phyloP scores from a whole-genome alignment of 2,888 invertebrate species.

The Meta bourneti region DNA sequence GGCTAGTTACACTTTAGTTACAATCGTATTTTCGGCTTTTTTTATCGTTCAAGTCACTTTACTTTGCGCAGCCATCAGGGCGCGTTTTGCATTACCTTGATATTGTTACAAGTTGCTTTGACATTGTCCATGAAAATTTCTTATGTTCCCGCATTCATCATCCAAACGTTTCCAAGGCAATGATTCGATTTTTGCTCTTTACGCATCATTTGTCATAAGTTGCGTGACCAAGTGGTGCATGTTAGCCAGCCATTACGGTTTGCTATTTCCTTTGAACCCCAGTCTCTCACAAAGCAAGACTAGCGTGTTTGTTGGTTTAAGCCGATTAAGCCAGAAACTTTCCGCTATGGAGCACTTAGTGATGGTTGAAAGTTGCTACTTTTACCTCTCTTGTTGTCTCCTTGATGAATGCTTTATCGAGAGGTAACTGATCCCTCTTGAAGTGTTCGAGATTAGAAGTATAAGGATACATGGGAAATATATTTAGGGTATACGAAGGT shows the following conservation, averaged over 20 bases:
- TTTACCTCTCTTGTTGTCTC: background rate
- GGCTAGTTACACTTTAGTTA: no score
- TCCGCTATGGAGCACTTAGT: background rate
- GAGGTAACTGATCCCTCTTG: background rate
- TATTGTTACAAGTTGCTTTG: no score
- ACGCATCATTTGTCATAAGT: background rate
- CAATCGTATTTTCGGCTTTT: no score
- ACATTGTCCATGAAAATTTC: no score
- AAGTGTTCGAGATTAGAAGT: no score
- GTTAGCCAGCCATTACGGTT: slow-evolving; percentile 5
- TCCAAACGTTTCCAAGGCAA: background rate
- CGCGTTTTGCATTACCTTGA: no score
- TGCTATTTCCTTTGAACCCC: slow-evolving; percentile 10
- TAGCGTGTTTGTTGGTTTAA: slow-evolving; percentile 21
- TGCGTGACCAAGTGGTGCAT: slow-evolving; percentile 32
- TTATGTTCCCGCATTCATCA: background rate
- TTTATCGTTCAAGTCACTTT: no score
- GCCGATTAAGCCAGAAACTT: slow-evolving; percentile 4
- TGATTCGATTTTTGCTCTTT: slow-evolving; percentile 14
- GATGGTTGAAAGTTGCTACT: background rate
- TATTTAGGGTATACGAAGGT: background rate
- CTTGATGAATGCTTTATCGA: background rate
- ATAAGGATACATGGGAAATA: no score
- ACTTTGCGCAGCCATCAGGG: no score
- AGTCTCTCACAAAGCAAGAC: background rate